These are phyloP conservation scores for Oreochromis spilurus DNA, from an alignment of 2,113 vertebrate species.

Conservation along the genomic window DNA sequence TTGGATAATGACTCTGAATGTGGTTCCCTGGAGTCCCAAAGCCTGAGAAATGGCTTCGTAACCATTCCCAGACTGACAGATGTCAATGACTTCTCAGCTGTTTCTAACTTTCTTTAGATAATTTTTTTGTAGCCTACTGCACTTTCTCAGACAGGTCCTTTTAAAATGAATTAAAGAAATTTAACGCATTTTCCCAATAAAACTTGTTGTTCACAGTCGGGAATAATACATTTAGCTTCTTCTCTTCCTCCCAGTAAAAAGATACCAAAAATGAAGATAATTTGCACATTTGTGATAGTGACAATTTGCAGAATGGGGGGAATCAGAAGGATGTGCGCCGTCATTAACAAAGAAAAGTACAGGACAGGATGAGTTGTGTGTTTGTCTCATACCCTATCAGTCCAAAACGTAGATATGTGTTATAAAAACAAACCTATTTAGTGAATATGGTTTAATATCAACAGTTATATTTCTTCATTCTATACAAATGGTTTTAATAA, in stretches of 20 bases:
- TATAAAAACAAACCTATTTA: neutral
- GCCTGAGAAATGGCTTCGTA: neutral
- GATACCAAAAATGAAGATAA: neutral
- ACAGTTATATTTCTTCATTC: neutral
- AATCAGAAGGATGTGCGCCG: rapidly evolving
- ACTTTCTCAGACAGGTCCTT: rapidly evolving
- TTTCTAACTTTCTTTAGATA: neutral
- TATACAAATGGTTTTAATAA: neutral
- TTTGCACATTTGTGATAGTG: rapidly evolving
- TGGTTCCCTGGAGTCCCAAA: too few species aligned
- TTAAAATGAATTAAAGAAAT: neutral
- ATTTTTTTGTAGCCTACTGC: neutral
- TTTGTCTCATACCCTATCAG: neutral
- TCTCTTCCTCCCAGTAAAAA: neutral
- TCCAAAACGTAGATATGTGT: neutral
- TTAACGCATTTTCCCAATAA: rapidly evolving
- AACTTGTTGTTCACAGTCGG: rapidly evolving
- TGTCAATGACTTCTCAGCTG: neutral
- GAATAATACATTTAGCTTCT: neutral
- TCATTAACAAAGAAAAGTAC: rapidly evolving
- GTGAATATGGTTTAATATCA: rapidly evolving
- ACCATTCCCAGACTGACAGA: neutral
- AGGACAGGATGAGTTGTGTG: rapidly evolving
- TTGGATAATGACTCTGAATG: too few species aligned
- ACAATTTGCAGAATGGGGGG: neutral